Conservation (phyloP, 2,797 vertebrate genomes). For the Pipistrellus pygmaeus region DNA sequence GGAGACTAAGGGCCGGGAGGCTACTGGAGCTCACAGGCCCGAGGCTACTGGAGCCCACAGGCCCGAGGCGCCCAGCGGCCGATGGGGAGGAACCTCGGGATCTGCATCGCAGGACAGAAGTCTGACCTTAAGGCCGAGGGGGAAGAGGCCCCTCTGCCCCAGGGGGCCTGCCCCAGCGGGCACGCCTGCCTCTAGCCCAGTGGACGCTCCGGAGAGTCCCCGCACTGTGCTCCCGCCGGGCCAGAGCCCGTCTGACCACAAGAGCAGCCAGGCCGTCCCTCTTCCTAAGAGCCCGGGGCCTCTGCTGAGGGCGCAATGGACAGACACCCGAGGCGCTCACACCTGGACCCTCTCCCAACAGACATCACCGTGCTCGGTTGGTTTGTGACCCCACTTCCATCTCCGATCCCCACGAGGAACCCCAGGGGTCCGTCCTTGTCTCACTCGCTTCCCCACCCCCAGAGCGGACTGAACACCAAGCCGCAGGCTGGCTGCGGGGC, state of each 20-base stretch:
- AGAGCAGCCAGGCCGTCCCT: fast-evolving
- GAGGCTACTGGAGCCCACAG: fast-evolving
- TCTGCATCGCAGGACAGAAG: neutral
- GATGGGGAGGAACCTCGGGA: fast-evolving
- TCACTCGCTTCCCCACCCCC: neutral
- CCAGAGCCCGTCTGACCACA: neutral
- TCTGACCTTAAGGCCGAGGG: neutral
- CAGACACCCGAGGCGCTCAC: neutral
- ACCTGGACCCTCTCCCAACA: neutral
- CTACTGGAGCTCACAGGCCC: no score
- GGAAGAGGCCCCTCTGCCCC: neutral
- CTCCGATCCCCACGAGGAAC: neutral
- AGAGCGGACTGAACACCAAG: conserved; percentile 65
- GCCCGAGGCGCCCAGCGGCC: neutral
- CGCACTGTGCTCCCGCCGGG: neutral
- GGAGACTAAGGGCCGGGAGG: neutral
- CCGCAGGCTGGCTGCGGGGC: conserved; percentile 45
- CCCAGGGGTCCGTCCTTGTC: neutral
- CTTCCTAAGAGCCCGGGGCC: neutral
- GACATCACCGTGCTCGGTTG: neutral
- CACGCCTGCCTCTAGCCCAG: neutral
- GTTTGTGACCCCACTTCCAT: neutral
- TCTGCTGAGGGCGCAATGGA: neutral
- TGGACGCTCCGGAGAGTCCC: neutral
- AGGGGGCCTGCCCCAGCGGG: neutral